Evolutionary conservation across 1,140 invertebrate genomes (phyloP), one percentile per base, ranked within the genome.

Genomic region (Coenobita brevimanus): DNA sequence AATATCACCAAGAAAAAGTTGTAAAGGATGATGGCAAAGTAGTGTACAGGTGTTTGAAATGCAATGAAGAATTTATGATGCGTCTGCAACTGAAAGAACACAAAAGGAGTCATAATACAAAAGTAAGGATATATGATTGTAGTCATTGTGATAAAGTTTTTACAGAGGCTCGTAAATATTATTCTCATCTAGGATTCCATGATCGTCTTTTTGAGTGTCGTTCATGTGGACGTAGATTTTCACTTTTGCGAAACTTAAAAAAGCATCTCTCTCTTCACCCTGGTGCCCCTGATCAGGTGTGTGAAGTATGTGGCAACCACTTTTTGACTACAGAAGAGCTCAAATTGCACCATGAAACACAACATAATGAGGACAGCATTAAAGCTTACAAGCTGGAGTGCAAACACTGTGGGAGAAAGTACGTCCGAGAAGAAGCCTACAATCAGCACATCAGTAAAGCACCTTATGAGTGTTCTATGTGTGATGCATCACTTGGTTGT

Each of bases 81-180:
- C 85, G 85, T 38, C n/a, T 60, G 21, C 75, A 80, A 13, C 78
- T 87, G 13, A 87, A 71, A 21, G 76, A 87, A 38, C 85, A 87
- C 27, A 80, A 76, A 46, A 87, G 80, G 71, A 76, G 71, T 36
- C 85, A 87, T 38, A 64, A 46, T 10, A 54, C 36, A 21, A 80
- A 87, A 71, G 36, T 81, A 24, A 80, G 85, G 21, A 73, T 87
- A 30, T 87, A 87, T 81, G 78, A 87, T 27, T 87, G 85, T 8
- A 87, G 75, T 41, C 76, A 87, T 33, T 87, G 85, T 81, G 85
- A 80, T 57, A 87, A 87, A 54, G 85, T 87, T 15, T 87, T 87
- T 57, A 80, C 75, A 0, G 85, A 87, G n/a, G 85, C 85, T 38
- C 64, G 85, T 24, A 87, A 80, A 30, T 87, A 87, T 73, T 87